A percentile compares a stretch with the other conserved stretches of the same genome.
phyloP scores from a whole-genome alignment of 1,140 invertebrate genomes.

The Tetramorium parvispinum region DNA sequence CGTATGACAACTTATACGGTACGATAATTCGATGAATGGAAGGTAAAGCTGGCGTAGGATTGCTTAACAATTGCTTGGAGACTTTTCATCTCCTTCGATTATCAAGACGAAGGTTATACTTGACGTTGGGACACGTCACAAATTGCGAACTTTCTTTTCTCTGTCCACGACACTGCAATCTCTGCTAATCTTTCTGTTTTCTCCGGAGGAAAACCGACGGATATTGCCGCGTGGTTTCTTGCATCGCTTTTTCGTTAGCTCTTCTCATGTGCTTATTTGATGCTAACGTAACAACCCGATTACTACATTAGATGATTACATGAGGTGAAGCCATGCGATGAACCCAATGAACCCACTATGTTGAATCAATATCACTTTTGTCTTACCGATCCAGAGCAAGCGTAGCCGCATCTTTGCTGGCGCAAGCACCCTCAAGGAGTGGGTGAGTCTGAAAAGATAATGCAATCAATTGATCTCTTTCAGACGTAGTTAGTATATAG shows the following conservation, averaged over 20 bases:
- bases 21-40: slow-evolving; percentile 50
- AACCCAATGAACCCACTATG: slow-evolving; percentile 9
- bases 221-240: slow-evolving; percentile 21
- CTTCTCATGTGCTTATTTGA: slow-evolving; percentile 5
- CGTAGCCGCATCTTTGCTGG: slow-evolving; percentile 80
- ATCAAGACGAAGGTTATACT: slow-evolving; percentile 71
- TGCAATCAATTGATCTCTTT: slow-evolving; percentile 26
- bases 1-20: slow-evolving; percentile 38
- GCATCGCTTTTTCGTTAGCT: slow-evolving; percentile 5
- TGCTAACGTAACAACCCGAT: slow-evolving; percentile 30
- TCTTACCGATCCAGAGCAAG: slow-evolving; percentile 83
- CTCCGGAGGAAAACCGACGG: slow-evolving; percentile 35
- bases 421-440: slow-evolving; percentile 42
- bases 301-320: slow-evolving; percentile 27
- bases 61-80: slow-evolving; percentile 66
- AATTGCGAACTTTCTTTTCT: slow-evolving; percentile 61
- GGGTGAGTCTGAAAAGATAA: slow-evolving; percentile 45
- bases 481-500: not conserved
- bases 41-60: slow-evolving; percentile 58
- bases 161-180: slow-evolving; percentile 52
- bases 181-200: slow-evolving; percentile 59
- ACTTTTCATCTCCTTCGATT: slow-evolving; percentile 61
- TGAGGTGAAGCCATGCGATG: not conserved
- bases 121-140: slow-evolving; percentile 56
- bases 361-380: slow-evolving; percentile 31